Evolutionary conservation across 2,113 vertebrate genomes (phyloP).

Genomic region (Bufo bufo): DNA sequence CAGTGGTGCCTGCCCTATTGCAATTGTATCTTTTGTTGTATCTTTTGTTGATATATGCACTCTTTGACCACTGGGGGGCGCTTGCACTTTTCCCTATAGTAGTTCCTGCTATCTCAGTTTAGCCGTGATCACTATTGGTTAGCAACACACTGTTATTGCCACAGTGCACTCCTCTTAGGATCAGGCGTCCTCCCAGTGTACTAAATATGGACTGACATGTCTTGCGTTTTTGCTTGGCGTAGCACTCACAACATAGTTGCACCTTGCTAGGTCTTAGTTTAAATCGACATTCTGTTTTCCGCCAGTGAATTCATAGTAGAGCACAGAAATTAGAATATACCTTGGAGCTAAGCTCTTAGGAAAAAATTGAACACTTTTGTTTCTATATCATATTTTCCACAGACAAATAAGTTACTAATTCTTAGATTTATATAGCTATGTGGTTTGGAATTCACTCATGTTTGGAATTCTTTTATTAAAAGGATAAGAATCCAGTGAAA

Average conservation of each 20-base stretch:
- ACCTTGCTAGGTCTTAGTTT: background rate
- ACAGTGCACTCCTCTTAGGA: no score
- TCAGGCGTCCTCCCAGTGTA: no score
- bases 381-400: background rate
- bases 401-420: constrained; percentile 23
- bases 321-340: background rate
- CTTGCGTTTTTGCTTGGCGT: no score
- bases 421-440: constrained; percentile 12
- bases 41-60: no score
- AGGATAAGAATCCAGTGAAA: constrained; percentile 35
- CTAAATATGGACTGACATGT: no score
- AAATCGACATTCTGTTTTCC: background rate
- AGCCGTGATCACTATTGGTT: no score
- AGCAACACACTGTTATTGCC: no score
- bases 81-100: no score
- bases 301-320: background rate
- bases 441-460: constrained; percentile 26
- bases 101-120: no score
- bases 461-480: constrained; percentile 41
- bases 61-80: no score
- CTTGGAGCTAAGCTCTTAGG: background rate
- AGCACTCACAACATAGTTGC: background rate
- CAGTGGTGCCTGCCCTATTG: no score
- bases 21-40: no score
- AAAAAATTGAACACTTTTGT: background rate